Evolutionary conservation across 2,113 vertebrate species (phyloP).

Genomic region (Platysternon megacephalum): DNA sequence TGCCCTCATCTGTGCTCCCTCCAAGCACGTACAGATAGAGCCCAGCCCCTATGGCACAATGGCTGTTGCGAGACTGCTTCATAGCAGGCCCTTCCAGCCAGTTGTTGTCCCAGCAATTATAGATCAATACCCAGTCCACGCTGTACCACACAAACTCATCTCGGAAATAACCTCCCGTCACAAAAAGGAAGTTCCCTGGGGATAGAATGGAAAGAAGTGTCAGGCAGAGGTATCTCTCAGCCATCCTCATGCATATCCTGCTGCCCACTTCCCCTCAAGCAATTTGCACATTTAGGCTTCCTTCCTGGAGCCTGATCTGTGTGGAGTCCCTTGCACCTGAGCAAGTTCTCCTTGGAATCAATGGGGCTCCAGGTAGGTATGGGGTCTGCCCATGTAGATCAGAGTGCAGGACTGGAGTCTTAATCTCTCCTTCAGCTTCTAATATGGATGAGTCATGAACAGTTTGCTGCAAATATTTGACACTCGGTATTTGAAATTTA

Average conservation of each 20-base stretch:
- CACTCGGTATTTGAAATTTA: background rate
- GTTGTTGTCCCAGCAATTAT: slow-evolving; percentile 78
- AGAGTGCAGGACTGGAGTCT: background rate
- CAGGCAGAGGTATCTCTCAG: background rate
- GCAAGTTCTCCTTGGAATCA: background rate
- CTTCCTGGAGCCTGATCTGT: background rate
- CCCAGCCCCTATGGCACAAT: slow-evolving; percentile 84
- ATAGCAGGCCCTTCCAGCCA: slow-evolving; percentile 88
- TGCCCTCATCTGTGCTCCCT: slow-evolving; percentile 85
- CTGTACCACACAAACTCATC: slow-evolving; percentile 89
- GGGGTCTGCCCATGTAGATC: background rate
- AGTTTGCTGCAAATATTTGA: background rate
- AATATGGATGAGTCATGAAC: background rate
- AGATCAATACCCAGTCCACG: slow-evolving; percentile 89
- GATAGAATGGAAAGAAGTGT: background rate
- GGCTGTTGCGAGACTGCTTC: slow-evolving; percentile 86
- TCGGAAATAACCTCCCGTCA: slow-evolving; percentile 89
- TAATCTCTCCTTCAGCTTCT: background rate
- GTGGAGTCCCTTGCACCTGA: background rate
- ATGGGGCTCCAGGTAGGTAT: background rate
- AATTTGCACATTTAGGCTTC: background rate
- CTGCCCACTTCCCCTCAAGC: background rate
- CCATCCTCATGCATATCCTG: background rate
- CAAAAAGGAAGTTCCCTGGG: slow-evolving; percentile 79
- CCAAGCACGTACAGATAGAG: slow-evolving; percentile 84